Evolutionary conservation across 2,888 invertebrate species (phyloP).

Genomic region (Epiblema foenella): DNA sequence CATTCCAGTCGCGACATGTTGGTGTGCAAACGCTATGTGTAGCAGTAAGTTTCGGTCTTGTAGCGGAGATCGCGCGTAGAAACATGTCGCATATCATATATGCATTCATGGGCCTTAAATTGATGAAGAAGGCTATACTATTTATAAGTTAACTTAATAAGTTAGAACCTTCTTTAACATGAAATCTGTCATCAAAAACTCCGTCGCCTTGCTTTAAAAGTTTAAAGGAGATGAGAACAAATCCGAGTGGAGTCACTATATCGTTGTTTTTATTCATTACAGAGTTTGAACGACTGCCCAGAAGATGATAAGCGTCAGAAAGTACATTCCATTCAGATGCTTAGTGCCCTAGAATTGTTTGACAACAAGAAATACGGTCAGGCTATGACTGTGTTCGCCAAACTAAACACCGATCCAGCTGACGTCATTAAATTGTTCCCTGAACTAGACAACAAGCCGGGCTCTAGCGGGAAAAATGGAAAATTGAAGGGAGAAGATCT

Average conservation of each 20-base stretch:
- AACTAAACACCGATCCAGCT: slow-evolving; percentile 96
- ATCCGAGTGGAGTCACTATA: background rate
- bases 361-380: slow-evolving; percentile 94
- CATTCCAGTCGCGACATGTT: too few relatives aligned
- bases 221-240: too few relatives aligned
- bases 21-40: too few relatives aligned
- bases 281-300: slow-evolving; percentile 93
- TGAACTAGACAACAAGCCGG: slow-evolving; percentile 88
- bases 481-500: slow-evolving; percentile 92
- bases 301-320: slow-evolving; percentile 92
- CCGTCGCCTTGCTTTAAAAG: too few relatives aligned
- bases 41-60: too few relatives aligned
- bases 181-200: too few relatives aligned
- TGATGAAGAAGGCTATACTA: too few relatives aligned
- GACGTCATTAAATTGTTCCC: slow-evolving; percentile 98
- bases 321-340: slow-evolving; percentile 94
- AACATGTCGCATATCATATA: too few relatives aligned
- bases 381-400: slow-evolving; percentile 96
- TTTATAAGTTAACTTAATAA: too few relatives aligned
- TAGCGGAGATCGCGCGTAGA: too few relatives aligned
- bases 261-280: slow-evolving; percentile 51
- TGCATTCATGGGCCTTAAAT: too few relatives aligned
- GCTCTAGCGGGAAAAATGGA: slow-evolving; percentile 58
- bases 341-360: slow-evolving; percentile 96
- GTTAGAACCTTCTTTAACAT: too few relatives aligned